Evolutionary conservation across 1,140 invertebrate species (phyloP).

Genomic region (Ladona fulva): DNA sequence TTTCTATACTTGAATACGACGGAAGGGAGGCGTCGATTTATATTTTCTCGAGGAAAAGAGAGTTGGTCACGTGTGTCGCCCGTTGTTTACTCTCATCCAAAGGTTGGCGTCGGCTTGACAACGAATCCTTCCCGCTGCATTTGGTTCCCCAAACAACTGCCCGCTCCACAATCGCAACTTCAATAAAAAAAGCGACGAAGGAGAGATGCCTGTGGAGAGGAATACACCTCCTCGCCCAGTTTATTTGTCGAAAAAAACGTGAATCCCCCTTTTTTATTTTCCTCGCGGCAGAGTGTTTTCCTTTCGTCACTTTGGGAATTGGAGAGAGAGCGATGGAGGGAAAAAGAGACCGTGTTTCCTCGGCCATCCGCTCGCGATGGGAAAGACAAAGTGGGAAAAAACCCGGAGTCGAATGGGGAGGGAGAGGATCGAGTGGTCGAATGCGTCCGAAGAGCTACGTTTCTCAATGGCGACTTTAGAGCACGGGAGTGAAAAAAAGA

Average conservation of each 20-base stretch:
- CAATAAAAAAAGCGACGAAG: background rate
- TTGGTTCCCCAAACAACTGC: background rate
- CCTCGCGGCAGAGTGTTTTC: background rate
- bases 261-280: background rate
- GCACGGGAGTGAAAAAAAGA: background rate
- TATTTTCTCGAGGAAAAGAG: background rate
- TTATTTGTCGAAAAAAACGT: background rate
- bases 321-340: background rate
- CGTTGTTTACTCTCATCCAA: background rate
- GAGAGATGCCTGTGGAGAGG: background rate
- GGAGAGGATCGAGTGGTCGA: background rate
- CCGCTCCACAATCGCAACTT: background rate
- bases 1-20: too few species aligned
- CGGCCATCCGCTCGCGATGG: background rate
- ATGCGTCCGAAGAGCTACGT: background rate
- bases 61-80: background rate
- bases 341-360: background rate
- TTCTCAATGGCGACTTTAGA: background rate
- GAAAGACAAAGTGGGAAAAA: background rate
- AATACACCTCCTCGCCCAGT: background rate
- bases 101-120: background rate
- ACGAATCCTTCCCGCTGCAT: background rate
- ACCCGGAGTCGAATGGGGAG: background rate
- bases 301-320: constrained; percentile 1
- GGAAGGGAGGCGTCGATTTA: background rate